Evolutionary conservation across 2,888 invertebrate species (phyloP).

Genomic region (Caenorhabditis sulstoni): DNA sequence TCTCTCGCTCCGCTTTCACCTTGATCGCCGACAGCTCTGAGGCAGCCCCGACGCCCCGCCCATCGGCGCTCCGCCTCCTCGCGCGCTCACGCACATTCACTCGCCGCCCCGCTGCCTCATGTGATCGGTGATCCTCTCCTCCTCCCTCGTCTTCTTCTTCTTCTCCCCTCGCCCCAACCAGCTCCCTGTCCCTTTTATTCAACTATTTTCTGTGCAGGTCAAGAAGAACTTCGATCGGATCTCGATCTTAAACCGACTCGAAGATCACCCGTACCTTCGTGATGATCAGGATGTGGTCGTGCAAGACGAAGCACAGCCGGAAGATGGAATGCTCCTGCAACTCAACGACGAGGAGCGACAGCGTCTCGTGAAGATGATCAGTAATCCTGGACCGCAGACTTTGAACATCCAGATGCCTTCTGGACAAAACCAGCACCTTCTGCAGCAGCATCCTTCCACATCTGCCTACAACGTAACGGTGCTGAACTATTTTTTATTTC

Average conservation of each 20-base stretch:
- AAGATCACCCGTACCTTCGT: constrained; percentile 60
- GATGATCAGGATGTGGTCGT: constrained; percentile 42
- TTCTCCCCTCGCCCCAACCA: neutral
- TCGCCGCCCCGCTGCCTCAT: neutral
- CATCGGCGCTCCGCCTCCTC: constrained; percentile 32
- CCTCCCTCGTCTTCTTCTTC: too few relatives aligned
- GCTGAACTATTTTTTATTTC: neutral
- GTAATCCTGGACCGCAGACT: constrained; percentile 26
- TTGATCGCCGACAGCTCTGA: constrained; percentile 36
- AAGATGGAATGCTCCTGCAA: constrained; percentile 24
- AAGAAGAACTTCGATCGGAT: constrained; percentile 55
- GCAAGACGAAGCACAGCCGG: constrained; percentile 12
- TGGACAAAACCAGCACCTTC: constrained; percentile 30
- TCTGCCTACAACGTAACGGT: constrained; percentile 34
- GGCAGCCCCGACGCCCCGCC: constrained; percentile 24
- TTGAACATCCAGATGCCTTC: constrained; percentile 25
- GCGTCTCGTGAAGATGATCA: constrained; percentile 48
- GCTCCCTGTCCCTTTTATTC: neutral
- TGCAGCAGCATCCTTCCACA: constrained; percentile 53
- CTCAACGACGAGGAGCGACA: constrained; percentile 53
- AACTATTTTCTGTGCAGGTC: constrained; percentile 34
- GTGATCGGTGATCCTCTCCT: neutral
- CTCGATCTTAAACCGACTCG: constrained; percentile 50
- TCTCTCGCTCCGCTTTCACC: constrained; percentile 17
- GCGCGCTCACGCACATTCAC: constrained; percentile 46